Conservation (phyloP, 1,140 invertebrate species). For the Drosophila persimilis region DNA sequence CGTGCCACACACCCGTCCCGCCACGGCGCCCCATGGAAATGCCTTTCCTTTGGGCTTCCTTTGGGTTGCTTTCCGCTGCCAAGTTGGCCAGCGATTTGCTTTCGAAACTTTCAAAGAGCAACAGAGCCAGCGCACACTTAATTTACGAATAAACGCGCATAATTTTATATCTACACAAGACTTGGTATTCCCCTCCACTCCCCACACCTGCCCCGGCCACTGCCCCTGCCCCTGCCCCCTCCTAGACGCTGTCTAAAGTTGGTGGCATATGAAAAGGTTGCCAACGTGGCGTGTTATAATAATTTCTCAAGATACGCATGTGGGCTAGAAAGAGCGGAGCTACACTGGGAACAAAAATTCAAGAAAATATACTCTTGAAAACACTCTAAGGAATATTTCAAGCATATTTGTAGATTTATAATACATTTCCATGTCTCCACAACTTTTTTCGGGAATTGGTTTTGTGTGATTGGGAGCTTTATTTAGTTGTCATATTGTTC, state of each 20-base stretch:
- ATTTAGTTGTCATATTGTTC: constrained; percentile 38
- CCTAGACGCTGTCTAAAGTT: constrained; percentile 60
- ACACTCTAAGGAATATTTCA: too few relatives aligned
- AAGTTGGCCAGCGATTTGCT: constrained; percentile 50
- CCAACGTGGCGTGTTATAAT: constrained; percentile 81
- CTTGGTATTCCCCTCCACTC: constrained; percentile 16
- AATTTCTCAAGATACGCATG: constrained; percentile 72
- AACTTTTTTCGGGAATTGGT: too few relatives aligned
- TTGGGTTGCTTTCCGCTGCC: constrained; percentile 22
- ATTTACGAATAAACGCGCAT: constrained; percentile 81
- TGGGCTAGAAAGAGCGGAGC: constrained; percentile 3
- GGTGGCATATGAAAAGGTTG: constrained; percentile 80
- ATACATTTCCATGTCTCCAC: too few relatives aligned
- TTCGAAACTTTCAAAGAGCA: constrained; percentile 65
- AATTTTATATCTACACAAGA: constrained; percentile 76
- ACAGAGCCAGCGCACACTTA: constrained; percentile 73
- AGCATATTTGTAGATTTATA: too few relatives aligned
- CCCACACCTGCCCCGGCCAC: neutral
- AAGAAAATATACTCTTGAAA: too few relatives aligned
- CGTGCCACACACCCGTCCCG: constrained; percentile 8
- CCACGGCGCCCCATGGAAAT: constrained; percentile 12
- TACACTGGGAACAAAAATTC: too few relatives aligned
- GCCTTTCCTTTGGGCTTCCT: constrained; percentile 2
- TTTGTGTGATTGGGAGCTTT: constrained; percentile 33
- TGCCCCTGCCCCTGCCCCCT: neutral